Evolutionary conservation across 2,888 invertebrate genomes (phyloP).

Genomic region (Sipha maydis): DNA sequence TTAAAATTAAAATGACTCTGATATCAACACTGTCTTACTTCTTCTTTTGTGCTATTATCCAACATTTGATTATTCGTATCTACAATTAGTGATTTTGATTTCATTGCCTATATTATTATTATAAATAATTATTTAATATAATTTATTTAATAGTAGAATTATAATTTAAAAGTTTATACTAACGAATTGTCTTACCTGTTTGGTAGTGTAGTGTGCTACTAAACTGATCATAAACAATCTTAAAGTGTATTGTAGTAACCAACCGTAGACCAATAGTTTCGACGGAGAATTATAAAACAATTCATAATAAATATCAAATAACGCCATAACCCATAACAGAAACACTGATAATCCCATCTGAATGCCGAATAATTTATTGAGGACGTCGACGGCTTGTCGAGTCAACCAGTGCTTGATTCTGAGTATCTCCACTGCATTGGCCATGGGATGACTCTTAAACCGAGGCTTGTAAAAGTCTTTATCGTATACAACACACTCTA

Average conservation of each 20-base stretch:
- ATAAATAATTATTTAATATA: too few relatives aligned
- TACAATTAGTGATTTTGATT: conserved; percentile 63
- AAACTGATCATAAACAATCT: conserved; percentile 52
- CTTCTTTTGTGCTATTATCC: conserved; percentile 63
- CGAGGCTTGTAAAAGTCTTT: conserved; percentile 37
- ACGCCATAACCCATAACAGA: conserved; percentile 43
- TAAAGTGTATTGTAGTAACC: conserved; percentile 61
- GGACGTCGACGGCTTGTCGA: background rate
- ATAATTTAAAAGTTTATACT: too few relatives aligned
- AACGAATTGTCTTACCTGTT: conserved; percentile 41
- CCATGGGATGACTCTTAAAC: conserved; percentile 1
- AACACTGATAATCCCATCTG: conserved; percentile 43
- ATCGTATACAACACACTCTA: conserved; percentile 13
- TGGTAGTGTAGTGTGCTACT: conserved; percentile 55
- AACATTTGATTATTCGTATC: conserved; percentile 63
- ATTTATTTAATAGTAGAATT: too few relatives aligned
- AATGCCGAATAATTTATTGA: conserved; percentile 27
- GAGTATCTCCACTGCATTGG: conserved; percentile 28
- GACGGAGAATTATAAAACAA: conserved; percentile 40
- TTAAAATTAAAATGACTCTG: background rate
- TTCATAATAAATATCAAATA: conserved; percentile 63
- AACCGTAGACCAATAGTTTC: conserved; percentile 44
- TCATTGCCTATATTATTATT: conserved; percentile 58
- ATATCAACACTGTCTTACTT: conserved; percentile 63
- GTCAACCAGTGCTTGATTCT: conserved; percentile 36